Evolutionary conservation across 92 coral and sea anemone genomes (phyloP), one percentile per base, ranked within the genome.

Genomic region (Zoanthus gigantus): DNA sequence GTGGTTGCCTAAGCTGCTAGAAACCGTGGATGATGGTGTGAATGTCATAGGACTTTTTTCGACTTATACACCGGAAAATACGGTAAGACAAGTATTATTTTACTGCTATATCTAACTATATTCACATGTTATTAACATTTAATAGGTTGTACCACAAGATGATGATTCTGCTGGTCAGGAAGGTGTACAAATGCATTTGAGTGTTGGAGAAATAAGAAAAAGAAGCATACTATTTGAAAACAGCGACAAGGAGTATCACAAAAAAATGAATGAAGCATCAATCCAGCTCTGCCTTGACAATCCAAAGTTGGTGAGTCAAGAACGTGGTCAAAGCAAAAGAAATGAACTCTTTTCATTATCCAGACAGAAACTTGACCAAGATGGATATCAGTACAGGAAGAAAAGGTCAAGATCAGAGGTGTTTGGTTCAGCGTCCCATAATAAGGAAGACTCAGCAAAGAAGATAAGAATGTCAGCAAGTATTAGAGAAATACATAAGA

Each of bases 141-240:
- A 71, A 71, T 71, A 71, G 47, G 75, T 71, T 42, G 37, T 42
- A 71, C 46, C 75, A 71, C 75, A 71, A 71, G 44, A 71, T 11
- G 75, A 71, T 71, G 17, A 10, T 42, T 71, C 75, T 71, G 75
- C 37, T 71, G 75, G 44, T 71, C 44, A 71, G 37, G 75, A 71
- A 71, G 46, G 44, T 71, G 75, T 71, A 71, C 75, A 71, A 71
- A 71, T 23, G 37, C 75, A 71, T 29, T 11, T 71, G 75, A 71
- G 75, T 71, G 42, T 71, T 71, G 44, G 29, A 71, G 75, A 71
- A 71, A 30, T 71, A 71, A 23, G 44, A 71, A 71, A 31, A 71
- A 71, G 75, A 68, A 68, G 73, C 75, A 71, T 29, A 42, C 42
- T 71, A 42, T 71, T 71, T 71, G 63, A 57, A 57, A 57, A 57